Evolutionary conservation across 2,797 vertebrate species (phyloP), one percentile per base, ranked within the genome.

Genomic region (Molossus molossus): DNA sequence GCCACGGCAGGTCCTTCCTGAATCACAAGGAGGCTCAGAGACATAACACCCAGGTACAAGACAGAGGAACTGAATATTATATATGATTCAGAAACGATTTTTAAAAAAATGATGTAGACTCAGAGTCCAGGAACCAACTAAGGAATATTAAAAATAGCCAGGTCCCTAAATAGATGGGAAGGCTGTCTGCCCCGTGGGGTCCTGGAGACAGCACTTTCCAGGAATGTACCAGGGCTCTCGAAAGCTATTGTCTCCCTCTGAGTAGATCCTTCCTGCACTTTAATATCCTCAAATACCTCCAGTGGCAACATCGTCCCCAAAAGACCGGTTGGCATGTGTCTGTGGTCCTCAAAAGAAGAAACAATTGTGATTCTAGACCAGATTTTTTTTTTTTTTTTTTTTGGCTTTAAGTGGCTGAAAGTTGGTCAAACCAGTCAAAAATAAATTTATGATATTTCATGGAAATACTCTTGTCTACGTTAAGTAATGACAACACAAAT

Each of bases 81-180:
- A 29, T 17, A 1, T 58, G 25, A 27, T 1, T 25, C 15, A n/a
- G 9, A 4, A 62, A 12, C 14, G 9, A 64, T 33, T 18, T 87
- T 85, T 29, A 18, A 95, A 94, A 88, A 94, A 86, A 84, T 85
- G 29, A 58, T 82, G n/a, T 18, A 6, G 29, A 83, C 18, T 92
- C 60, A 73, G 93, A 13, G 83, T 94, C 62, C 50, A 91, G 48
- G 60, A 96, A 95, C 25, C 6, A 76, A 62, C 40, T 37, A 87
- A 91, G n/a, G 21, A 65, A 94, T 89, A 53, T 15, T 73, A 45
- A 97, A 92, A 97, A 82, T 57, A 96, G 25, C 25, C 33, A 23
- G 23, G 4, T 90, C 45, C 81, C 45, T 64, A 94, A 80, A 75
- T 86, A 83, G 67, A 57, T 9, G 5, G 3, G 13, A 37, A n/a